phyloP scores from a whole-genome alignment of 1,140 invertebrate genomes.

The Scylla paramamosain region DNA sequence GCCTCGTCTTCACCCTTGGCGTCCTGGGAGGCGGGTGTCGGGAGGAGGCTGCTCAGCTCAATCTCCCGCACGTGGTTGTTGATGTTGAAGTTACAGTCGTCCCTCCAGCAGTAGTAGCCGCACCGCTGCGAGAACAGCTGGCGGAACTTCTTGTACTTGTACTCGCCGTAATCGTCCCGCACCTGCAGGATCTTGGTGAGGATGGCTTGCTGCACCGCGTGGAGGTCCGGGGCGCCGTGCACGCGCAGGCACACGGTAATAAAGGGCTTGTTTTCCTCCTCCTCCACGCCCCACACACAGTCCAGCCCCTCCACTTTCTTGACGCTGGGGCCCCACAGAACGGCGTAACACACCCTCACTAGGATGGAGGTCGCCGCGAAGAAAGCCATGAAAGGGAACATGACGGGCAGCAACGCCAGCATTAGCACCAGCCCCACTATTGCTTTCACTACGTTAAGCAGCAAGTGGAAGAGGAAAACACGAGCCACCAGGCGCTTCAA shows the following conservation, averaged over 20 bases:
- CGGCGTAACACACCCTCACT: not conserved
- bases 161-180: slow-evolving; percentile 27
- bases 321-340: slow-evolving; percentile 41
- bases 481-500: not conserved
- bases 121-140: slow-evolving; percentile 67
- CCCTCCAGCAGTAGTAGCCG: slow-evolving; percentile 72
- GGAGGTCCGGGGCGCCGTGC: slow-evolving; percentile 46
- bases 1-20: too few species aligned
- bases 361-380: slow-evolving; percentile 36
- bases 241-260: slow-evolving; percentile 59
- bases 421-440: not conserved
- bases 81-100: slow-evolving; percentile 67
- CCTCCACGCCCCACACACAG: slow-evolving; percentile 70
- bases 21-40: not conserved
- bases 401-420: not conserved
- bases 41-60: not conserved
- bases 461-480: not conserved
- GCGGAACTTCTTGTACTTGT: slow-evolving; percentile 68
- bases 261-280: slow-evolving; percentile 64
- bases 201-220: slow-evolving; percentile 52
- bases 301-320: slow-evolving; percentile 66
- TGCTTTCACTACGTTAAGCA: slow-evolving; percentile 18
- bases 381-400: slow-evolving; percentile 12
- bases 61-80: slow-evolving; percentile 62
- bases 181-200: slow-evolving; percentile 46